Evolutionary conservation across 2,888 invertebrate genomes (phyloP).

Genomic region (Xestia rhomboidea): DNA sequence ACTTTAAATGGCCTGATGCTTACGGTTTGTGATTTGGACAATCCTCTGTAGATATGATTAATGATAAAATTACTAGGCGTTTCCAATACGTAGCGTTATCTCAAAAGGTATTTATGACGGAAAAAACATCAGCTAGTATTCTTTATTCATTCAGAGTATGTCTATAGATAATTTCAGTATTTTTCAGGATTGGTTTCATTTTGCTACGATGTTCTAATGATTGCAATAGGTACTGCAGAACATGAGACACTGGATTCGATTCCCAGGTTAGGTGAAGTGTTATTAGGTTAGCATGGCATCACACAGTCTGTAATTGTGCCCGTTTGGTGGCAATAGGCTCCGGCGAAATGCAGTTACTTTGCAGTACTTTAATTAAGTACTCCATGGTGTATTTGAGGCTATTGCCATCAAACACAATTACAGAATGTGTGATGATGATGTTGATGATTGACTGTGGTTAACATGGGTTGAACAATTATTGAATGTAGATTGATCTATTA

Average conservation of each 20-base stretch:
- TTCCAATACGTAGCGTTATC: not conserved
- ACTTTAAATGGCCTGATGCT: slow-evolving; percentile 18
- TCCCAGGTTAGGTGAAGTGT: not conserved
- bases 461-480: not conserved
- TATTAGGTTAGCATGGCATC: not conserved
- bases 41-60: not conserved
- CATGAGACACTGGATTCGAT: not conserved
- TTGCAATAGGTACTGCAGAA: too few relatives aligned
- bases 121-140: not conserved
- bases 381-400: too few relatives aligned
- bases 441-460: not conserved
- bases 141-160: not conserved
- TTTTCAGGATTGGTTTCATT: too few relatives aligned
- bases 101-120: not conserved
- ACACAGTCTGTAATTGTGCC: too few relatives aligned
- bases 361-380: too few relatives aligned
- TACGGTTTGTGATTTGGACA: slow-evolving; percentile 11
- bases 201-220: too few relatives aligned
- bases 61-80: not conserved
- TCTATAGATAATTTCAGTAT: not conserved
- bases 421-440: too few relatives aligned
- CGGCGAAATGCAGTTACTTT: too few relatives aligned
- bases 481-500: not conserved
- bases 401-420: too few relatives aligned
- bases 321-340: too few relatives aligned